These are phyloP conservation scores for Zoanthus gigantus DNA, from an alignment of 92 coral and sea anemone species.

Conservation along the genomic window DNA sequence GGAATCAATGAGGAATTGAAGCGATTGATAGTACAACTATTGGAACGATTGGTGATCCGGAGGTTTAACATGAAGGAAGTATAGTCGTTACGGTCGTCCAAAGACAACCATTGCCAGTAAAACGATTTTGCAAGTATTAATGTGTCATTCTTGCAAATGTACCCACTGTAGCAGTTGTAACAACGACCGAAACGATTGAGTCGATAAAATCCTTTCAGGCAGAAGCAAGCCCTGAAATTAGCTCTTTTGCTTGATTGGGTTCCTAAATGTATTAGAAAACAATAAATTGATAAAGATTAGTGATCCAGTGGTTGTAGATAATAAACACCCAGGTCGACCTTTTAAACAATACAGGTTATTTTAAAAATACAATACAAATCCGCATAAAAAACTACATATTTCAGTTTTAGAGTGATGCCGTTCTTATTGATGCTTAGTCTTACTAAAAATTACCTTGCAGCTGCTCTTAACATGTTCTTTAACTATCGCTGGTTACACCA, in stretches of 20 bases:
- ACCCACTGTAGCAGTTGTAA: neutral
- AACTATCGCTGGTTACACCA: too few relatives aligned
- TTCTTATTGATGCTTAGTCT: too few relatives aligned
- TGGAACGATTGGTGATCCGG: conserved; percentile 28
- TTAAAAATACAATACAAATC: too few relatives aligned
- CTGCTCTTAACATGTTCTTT: too few relatives aligned
- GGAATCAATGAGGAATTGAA: conserved; percentile 43
- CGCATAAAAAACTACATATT: too few relatives aligned
- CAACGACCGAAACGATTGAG: conserved; percentile 9
- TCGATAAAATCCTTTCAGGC: neutral
- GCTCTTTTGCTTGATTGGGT: neutral
- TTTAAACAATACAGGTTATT: too few relatives aligned
- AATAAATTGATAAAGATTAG: neutral
- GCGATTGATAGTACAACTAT: conserved; percentile 21
- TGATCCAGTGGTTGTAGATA: neutral
- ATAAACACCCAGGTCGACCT: neutral
- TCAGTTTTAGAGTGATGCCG: too few relatives aligned
- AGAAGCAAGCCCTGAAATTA: conserved; percentile 7
- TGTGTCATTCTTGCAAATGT: conserved; percentile 58
- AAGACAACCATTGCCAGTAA: conserved; percentile 65
- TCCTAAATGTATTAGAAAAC: neutral
- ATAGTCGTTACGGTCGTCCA: conserved; percentile 37
- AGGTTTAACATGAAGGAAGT: conserved; percentile 44
- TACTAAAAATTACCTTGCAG: too few relatives aligned
- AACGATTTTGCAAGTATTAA: conserved; percentile 47